Evolutionary conservation across 2,113 vertebrate species (phyloP), one percentile per base, ranked within the genome.

Genomic region (Porphyrio hochstetteri): DNA sequence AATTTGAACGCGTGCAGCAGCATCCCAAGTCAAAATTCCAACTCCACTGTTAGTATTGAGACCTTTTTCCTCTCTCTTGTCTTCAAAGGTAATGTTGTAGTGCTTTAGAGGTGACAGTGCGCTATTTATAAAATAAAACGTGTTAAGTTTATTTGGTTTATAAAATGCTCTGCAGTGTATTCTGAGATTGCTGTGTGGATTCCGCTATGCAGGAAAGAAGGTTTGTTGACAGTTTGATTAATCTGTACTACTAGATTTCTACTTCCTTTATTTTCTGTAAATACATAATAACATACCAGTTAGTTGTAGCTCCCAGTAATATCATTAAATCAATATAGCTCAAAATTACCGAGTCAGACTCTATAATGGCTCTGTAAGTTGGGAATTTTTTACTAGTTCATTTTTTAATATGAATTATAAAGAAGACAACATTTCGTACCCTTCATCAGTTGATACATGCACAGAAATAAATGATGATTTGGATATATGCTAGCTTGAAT

Each of bases 141-240:
- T 65, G 7, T 25, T 20, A 64, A 56, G 24, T 88, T 90, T 77
- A 69, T 94, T 90, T 76, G n/a, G 8, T 8, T 90, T 88, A 40
- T 88, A 63, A 88, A 94, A 44, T 55, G 25, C 38, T 75, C 10
- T 79, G 2, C 81, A 52, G 53, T 81, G 56, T 59, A 28, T 78
- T 88, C 59, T 42, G 86, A 69, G 83, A 71, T 83, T 75, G 69
- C 60, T 81, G 36, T 0, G 1, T 70, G 15, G 38, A 64, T 88
- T 80, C 42, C 52, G n/a, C 55, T 83, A 1, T 77, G 56, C 46
- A 75, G 72, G 55, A 83, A 61, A 48, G 74, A 64, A 90, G 55
- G 46, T 84, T 63, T 88, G 52, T 67, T 92, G 80, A 78, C 77
- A 92, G 61, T 93, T 81, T 92, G 92, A 95, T 93, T 94, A 95